These are phyloP conservation scores for Electrophaes corylata DNA, from an alignment of 2,888 invertebrate species.

Conservation along the genomic window DNA sequence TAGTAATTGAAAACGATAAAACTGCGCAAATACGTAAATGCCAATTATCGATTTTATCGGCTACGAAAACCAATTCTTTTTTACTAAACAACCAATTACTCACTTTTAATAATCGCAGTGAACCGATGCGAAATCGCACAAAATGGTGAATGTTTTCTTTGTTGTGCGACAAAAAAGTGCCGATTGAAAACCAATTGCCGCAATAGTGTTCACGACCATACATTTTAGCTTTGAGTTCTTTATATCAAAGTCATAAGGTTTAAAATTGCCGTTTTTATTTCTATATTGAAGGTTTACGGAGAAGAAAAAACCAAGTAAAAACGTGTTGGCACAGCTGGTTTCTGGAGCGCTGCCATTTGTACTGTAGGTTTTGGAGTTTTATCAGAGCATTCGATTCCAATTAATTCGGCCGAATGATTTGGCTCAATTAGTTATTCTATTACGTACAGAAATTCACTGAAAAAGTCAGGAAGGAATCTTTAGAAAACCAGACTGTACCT, in stretches of 20 bases:
- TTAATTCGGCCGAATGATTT: conserved; percentile 23
- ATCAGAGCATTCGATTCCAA: conserved; percentile 36
- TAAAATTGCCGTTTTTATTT: conserved; percentile 35
- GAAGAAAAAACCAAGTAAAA: conserved; percentile 50
- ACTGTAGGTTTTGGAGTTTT: conserved; percentile 37
- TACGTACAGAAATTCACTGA: conserved; percentile 4
- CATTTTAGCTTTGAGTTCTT: conserved; percentile 6
- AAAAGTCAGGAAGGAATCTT: neutral
- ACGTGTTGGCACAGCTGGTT: conserved; percentile 67
- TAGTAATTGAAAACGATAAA: conserved; percentile 38
- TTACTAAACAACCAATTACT: conserved; percentile 56
- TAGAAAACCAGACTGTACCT: neutral
- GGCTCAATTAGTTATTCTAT: conserved; percentile 24
- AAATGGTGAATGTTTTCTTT: conserved; percentile 53
- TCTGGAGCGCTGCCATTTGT: conserved; percentile 50
- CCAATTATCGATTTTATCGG: conserved; percentile 56
- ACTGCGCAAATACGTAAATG: conserved; percentile 46
- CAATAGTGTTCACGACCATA: conserved; percentile 33
- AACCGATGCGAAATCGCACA: conserved; percentile 56
- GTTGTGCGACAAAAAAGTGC: conserved; percentile 52
- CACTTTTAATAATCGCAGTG: conserved; percentile 56
- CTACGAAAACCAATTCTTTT: conserved; percentile 51
- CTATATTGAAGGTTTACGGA: conserved; percentile 56
- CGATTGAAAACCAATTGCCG: conserved; percentile 51
- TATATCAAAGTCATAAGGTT: conserved; percentile 24